These are phyloP conservation scores for Hippoglossus hippoglossus DNA, from an alignment of 2,797 vertebrate genomes.

Conservation along the genomic window DNA sequence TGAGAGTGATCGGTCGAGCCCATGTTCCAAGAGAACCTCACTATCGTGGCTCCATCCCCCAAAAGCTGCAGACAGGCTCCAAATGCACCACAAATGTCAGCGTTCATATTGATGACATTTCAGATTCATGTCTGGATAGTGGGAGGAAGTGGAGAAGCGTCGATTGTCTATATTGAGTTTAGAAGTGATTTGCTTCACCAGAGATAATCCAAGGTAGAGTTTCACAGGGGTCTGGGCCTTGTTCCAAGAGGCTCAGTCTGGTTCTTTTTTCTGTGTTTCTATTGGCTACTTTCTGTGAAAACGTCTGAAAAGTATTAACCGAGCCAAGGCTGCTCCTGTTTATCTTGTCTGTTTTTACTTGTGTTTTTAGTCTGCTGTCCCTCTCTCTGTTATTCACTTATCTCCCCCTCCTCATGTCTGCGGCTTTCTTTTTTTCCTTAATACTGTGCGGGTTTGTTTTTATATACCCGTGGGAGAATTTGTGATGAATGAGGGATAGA, in stretches of 20 bases:
- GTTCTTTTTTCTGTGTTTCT: conserved; percentile 49
- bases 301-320: conserved; percentile 37
- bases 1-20: no score
- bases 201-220: conserved; percentile 31
- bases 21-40: no score
- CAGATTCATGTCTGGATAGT: no score
- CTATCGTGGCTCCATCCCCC: no score
- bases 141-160: no score
- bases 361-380: conserved; percentile 44
- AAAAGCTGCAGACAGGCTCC: no score
- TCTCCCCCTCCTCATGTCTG: conserved; percentile 25
- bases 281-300: conserved; percentile 49
- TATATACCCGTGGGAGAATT: conserved; percentile 32
- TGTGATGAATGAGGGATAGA: conserved; percentile 12
- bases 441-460: conserved; percentile 32
- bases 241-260: conserved; percentile 37
- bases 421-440: conserved; percentile 18
- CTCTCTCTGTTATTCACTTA: conserved; percentile 28
- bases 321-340: conserved; percentile 56
- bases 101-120: no score
- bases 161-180: conserved; percentile 30
- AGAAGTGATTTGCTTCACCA: conserved; percentile 21
- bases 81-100: no score
- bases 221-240: conserved; percentile 31
- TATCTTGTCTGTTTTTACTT: conserved; percentile 52